Evolutionary conservation across 2,113 vertebrate genomes (phyloP).

Genomic region (Leptobrachium ailaonicum): DNA sequence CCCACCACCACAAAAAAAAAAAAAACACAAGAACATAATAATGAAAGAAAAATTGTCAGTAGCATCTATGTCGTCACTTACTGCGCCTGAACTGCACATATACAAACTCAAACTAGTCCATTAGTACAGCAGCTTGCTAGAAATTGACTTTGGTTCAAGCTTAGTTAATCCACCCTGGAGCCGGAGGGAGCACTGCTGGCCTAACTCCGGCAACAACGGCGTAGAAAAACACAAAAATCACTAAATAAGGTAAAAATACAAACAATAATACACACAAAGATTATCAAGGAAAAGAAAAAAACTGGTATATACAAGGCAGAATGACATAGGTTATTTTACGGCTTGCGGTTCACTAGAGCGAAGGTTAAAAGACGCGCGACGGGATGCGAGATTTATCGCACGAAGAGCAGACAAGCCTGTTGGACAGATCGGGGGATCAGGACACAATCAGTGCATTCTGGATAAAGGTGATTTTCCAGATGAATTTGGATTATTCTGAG

Average conservation of each 20-base stretch:
- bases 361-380: conserved; percentile 43
- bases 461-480: too few relatives aligned
- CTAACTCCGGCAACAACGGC: conserved; percentile 5
- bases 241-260: conserved; percentile 62
- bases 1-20: conserved; percentile 53
- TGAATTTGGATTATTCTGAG: too few relatives aligned
- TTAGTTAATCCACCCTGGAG: conserved; percentile 69
- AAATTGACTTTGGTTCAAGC: conserved; percentile 99
- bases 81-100: conserved; percentile 80
- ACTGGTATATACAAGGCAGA: conserved; percentile 67
- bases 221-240: conserved; percentile 67
- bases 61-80: conserved; percentile 84
- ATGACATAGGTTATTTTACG: conserved; percentile 80
- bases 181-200: not conserved
- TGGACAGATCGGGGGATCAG: not conserved
- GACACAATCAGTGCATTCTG: too few relatives aligned
- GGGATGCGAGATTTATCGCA: conserved; percentile 21
- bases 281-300: conserved; percentile 61
- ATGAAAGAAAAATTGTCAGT: conserved; percentile 80
- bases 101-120: conserved; percentile 83
- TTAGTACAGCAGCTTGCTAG: conserved; percentile 97
- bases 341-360: conserved; percentile 74
- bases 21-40: conserved; percentile 67
- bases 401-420: not conserved
- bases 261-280: conserved; percentile 54